These are phyloP conservation scores for Ctenoplectra terminalis DNA, from an alignment of 1,140 invertebrate genomes.

Conservation along the genomic window DNA sequence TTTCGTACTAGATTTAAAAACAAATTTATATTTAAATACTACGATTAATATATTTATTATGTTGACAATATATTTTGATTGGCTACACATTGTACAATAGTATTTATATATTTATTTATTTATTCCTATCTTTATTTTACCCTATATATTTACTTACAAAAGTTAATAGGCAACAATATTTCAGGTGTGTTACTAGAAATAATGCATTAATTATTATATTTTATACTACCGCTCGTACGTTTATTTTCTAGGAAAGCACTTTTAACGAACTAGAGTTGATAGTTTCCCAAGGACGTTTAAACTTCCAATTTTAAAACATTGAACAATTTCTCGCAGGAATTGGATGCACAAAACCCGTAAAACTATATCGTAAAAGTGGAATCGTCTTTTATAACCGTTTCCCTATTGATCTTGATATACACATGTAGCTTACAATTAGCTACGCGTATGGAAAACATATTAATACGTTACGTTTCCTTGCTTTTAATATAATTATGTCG, in stretches of 20 bases:
- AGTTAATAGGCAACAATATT: too few relatives aligned
- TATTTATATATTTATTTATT: too few relatives aligned
- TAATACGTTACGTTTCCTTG: not conserved
- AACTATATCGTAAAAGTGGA: conserved; percentile 17
- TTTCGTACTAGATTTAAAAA: too few relatives aligned
- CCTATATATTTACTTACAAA: too few relatives aligned
- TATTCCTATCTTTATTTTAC: too few relatives aligned
- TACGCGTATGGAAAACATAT: not conserved
- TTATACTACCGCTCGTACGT: not conserved
- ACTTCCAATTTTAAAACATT: conserved; percentile 50
- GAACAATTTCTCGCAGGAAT: conserved; percentile 18
- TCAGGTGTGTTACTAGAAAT: not conserved
- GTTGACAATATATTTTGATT: too few relatives aligned
- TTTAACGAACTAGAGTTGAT: conserved; percentile 31
- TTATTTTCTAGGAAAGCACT: conserved; percentile 24
- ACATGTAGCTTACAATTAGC: too few relatives aligned
- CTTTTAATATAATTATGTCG: not conserved
- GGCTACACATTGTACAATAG: too few relatives aligned
- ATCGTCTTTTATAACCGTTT: conserved; percentile 3
- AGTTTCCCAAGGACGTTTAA: conserved; percentile 24
- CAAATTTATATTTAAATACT: too few relatives aligned
- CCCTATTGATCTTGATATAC: not conserved
- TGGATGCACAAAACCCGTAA: conserved; percentile 32
- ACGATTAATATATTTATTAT: too few relatives aligned
- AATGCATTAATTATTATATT: not conserved